phyloP scores from a whole-genome alignment of 2,113 vertebrate genomes.

The Euleptes europaea region DNA sequence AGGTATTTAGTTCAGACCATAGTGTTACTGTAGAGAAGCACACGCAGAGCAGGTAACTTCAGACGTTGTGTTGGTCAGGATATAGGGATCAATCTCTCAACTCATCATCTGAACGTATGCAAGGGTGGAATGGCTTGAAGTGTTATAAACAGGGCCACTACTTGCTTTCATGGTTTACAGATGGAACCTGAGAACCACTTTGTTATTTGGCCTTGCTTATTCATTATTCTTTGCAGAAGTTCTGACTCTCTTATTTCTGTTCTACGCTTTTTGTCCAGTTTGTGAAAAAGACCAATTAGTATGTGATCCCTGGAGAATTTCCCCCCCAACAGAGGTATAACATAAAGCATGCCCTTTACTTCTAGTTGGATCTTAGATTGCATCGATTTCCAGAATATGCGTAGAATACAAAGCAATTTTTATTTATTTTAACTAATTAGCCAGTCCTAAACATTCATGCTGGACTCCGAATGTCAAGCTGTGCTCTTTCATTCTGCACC shows the following conservation, averaged over 20 bases:
- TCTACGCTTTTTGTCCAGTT: background rate
- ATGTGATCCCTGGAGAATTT: background rate
- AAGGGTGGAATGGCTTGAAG: background rate
- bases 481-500: constrained; percentile 31
- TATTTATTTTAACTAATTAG: constrained; percentile 22
- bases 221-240: background rate
- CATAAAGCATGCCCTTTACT: constrained; percentile 6
- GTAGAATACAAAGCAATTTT: constrained; percentile 3
- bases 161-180: background rate
- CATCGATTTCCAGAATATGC: constrained; percentile 26
- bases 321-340: background rate
- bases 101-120: background rate
- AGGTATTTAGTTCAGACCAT: background rate
- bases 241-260: fast-evolving
- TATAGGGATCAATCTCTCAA: background rate
- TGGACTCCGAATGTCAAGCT: constrained; percentile 48
- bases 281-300: background rate
- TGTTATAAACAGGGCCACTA: background rate
- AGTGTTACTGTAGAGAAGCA: background rate
- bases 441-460: constrained; percentile 51
- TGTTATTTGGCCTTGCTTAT: background rate
- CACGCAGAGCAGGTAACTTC: background rate
- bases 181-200: background rate
- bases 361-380: constrained; percentile 4
- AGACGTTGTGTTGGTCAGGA: background rate